Base-by-base conservation (phyloP, 2,113 vertebrate genomes). In the Chloropsis cyanopogon region DNA sequence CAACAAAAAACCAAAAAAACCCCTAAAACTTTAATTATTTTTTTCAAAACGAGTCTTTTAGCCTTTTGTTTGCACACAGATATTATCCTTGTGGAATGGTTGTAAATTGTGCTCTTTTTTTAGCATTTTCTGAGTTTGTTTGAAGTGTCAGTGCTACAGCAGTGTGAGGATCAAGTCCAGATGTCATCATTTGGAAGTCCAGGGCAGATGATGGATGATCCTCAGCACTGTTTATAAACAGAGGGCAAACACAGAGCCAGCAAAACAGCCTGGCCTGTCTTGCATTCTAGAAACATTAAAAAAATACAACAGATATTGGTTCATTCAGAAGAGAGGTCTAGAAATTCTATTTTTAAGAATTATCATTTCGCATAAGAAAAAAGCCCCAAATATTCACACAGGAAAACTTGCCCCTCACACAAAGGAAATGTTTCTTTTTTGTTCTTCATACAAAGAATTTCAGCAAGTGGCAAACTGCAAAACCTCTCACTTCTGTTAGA, bases 121-220 rank as follows among this genome's bases (percentile, higher is more conserved):
- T 52, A 79, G 29, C 54, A 19, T 87, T 69, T 86, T 88, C 64
- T 56, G 63, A 81, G 37, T 85, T 85, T 94, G 80, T 96, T 89
- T 97, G 91, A 96, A 95, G 89, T 90, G 84, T 93, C 66, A 80
- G 20, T 39, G 69, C 68, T 77, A 18, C 37, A 56, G 66, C 44
- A 64, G 52, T 71, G 73, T 76, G 52, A 94, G 75, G 89, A 94
- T 93, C 76, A 66, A 94, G 71, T 75, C 92, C 96, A 95, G 92
- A 95, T 94, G 87, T 83, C 4, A 2, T n/a, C 21, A 91, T 93
- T 85, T 87, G 73, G 63, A 90, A 89, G n/a, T 82, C 76, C 69
- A 59, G 85, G 50, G 50, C 50, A 90, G 41, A 92, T 69, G 89
- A 91, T 79, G 54, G 50, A 92, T 96, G 87, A 75, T 57, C 16